Evolutionary conservation across 2,888 invertebrate species (phyloP).

Genomic region (Thereva nobilitata): DNA sequence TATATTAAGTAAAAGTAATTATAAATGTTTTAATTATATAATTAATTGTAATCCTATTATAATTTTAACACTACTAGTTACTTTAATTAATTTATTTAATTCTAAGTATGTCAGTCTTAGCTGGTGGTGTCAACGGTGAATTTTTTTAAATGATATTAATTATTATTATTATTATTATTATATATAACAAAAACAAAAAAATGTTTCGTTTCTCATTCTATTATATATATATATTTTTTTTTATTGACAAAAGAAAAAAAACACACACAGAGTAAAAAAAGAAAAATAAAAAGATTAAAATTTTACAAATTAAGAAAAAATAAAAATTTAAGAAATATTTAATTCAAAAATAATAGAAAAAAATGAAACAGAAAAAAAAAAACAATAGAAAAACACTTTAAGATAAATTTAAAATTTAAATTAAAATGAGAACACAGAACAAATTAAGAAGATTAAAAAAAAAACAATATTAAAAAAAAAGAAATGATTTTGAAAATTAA

Average conservation of each 20-base stretch:
- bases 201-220: too few relatives aligned
- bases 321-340: not conserved
- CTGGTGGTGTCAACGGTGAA: constrained; percentile 43
- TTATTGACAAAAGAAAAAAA: too few relatives aligned
- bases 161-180: constrained; percentile 7
- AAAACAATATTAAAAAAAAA: not conserved
- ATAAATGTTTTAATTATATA: constrained; percentile 42
- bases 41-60: constrained; percentile 45
- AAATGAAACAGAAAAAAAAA: not conserved
- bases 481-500: not conserved
- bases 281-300: constrained; percentile 32
- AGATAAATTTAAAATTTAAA: not conserved
- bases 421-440: not conserved
- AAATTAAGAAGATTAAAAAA: too few relatives aligned
- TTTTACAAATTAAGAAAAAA: constrained; percentile 11
- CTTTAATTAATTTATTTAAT: constrained; percentile 45
- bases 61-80: constrained; percentile 46
- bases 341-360: too few relatives aligned
- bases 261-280: constrained; percentile 19
- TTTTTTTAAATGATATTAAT: constrained; percentile 31
- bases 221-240: too few relatives aligned
- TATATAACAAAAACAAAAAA: too few relatives aligned
- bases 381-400: not conserved
- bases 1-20: constrained; percentile 42
- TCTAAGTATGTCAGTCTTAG: constrained; percentile 36